Base-by-base conservation (phyloP, 2,113 vertebrate genomes). In the Pelusios castaneus region DNA sequence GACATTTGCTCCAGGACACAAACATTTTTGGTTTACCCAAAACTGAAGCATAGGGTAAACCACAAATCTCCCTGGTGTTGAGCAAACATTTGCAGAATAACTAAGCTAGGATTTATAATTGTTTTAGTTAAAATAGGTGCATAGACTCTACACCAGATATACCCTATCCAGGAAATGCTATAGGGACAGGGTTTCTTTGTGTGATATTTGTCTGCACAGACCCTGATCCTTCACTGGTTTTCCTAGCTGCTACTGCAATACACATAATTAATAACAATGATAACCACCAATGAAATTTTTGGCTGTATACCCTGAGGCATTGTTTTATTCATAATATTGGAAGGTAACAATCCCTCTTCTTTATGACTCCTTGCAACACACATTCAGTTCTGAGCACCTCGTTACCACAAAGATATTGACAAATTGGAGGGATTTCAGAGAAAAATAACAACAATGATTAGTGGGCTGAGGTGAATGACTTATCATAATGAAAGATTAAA, bases 21-120 rank as follows among this genome's bases (percentile, higher is more conserved):
- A 87, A 92, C 63, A 79, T 85, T 8, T n/a, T 55, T 84, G 88
- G 84, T 51, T 95, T 76, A 83, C 90, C 87, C 91, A 8, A 85
- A 90, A 34, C 87, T n/a, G 82, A 0, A 4, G 45, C 0, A 0
- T 7, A 80, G 78, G 56, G 80, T 70, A 78, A 94, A 43, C 80
- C 91, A 91, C 90, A 94, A 89, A 78, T 67, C 88, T 13, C 22
- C 41, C 80, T 83, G 81, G 88, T 89, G 78, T 92, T 91, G 88
- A 63, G 13, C 6, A 49, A 49, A 52, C 16, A 14, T 47, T 47
- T 52, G 51, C 17, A 14, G 51, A 52, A 14, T 52, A 52, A 63
- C 12, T 3, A 87, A 81, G 54, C 17, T 77, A 83, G 78, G 22
- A 13, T 92, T 94, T 80, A 56, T 54, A 58, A 93, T 22, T 16